A percentile compares a stretch with the other conserved stretches of the same genome.
Evolutionary conservation across 2,113 vertebrate genomes (phyloP).

Genomic region (Pluvialis apricaria): DNA sequence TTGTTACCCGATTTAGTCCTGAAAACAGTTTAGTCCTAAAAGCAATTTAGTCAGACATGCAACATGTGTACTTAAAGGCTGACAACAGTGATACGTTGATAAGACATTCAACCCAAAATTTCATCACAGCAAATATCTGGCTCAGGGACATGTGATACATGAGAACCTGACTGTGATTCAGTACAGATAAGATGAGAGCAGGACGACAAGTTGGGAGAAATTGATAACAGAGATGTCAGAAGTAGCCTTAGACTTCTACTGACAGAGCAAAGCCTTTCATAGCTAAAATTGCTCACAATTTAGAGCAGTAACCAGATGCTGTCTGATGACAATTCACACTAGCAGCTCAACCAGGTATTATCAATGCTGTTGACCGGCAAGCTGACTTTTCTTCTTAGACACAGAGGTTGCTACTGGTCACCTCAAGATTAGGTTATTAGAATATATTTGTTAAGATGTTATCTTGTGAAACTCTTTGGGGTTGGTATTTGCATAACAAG

Average conservation of each 20-base stretch:
- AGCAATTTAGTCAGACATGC: background rate
- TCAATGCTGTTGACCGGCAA: background rate
- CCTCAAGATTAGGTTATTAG: background rate
- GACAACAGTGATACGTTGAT: background rate
- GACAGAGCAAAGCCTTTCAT: background rate
- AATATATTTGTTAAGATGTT: background rate
- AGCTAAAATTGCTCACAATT: background rate
- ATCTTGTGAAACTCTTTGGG: background rate
- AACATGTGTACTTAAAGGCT: background rate
- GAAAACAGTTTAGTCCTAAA: background rate
- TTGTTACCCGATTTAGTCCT: background rate
- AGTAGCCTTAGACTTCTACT: background rate
- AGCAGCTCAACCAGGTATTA: background rate
- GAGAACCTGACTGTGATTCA: background rate
- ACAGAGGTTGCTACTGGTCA: background rate
- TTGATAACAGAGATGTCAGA: background rate
- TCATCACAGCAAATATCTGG: background rate
- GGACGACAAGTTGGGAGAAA: background rate
- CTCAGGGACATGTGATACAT: background rate
- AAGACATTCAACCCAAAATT: background rate
- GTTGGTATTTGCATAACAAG: background rate
- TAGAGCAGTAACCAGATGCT: background rate
- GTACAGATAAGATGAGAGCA: background rate
- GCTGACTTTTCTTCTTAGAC: background rate
- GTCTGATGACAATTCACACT: background rate